Base-by-base conservation (phyloP, 2,797 vertebrate species). In the Babyrousa celebensis region DNA sequence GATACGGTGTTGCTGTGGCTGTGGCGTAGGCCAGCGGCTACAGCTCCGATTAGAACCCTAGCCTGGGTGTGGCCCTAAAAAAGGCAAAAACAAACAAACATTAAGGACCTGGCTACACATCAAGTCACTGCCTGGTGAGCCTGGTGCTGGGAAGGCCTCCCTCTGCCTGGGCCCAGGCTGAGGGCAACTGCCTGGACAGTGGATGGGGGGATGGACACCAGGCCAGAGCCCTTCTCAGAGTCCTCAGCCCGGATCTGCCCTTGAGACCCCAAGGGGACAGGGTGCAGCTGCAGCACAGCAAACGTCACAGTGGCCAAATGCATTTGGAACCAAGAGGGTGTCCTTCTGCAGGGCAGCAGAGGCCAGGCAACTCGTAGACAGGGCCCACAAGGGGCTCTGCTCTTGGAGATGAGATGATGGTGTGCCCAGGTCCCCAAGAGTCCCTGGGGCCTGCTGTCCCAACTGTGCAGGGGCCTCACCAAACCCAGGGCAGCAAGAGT, bases 271-370 rank as follows among this genome's bases (percentile, higher is more conserved):
- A 1, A 65, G 36, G 82, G 79, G 58, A 60, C 15, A 58, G 8
- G 48, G 18, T 0, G 3, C 11, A 43, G 23, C n/a, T 21, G 7
- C 27, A 10, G 4, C 20, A 1, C 29, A 18, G 15, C 0, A 12
- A 60, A 27, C 0, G 1, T 15, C 52, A 12, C 1, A 15, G 15
- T 16, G 67, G 29, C 21, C 23, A 32, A n/a, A 36, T 1, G 10
- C 20, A 20, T 40, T 32, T 6, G 3, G 78, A 11, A 43, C 58
- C 12, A 11, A 7, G 54, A 17, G 36, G 56, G 23, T 0, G 1
- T 40, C 9, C 10, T 65, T 54, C 43, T 29, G 29, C 48, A 0
- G 0, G 48, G 12, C 6, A 4, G 32, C 8, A 12, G 70, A 3
- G 29, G 29, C 32, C 4, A 3, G 14, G 16, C 5, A 4, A 4